phyloP scores from a whole-genome alignment of 92 coral and sea anemone species.

The Meandrina meandrites region DNA sequence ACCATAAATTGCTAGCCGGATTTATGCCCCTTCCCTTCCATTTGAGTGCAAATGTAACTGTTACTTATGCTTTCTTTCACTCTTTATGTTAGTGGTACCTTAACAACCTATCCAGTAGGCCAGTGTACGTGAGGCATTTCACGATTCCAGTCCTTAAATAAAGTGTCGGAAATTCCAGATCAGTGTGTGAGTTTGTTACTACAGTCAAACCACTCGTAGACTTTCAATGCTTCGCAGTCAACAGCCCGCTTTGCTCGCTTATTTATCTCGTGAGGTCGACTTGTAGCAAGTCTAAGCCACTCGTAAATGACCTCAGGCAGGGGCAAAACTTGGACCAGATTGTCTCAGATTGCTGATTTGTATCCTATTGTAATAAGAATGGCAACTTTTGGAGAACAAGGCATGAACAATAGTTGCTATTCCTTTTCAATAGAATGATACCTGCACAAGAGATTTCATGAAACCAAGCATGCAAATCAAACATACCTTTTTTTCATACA shows the following conservation, averaged over 20 bases:
- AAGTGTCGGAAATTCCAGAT: neutral
- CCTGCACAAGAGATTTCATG: neutral
- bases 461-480: neutral
- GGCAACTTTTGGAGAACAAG: too few species aligned
- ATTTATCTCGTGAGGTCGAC: too few species aligned
- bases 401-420: too few species aligned
- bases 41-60: neutral
- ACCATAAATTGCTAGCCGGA: neutral
- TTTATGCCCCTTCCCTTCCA: neutral
- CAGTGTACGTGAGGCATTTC: neutral
- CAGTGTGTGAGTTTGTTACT: neutral
- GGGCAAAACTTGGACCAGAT: too few species aligned
- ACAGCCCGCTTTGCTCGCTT: too few species aligned
- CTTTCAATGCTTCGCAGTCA: too few species aligned
- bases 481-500: neutral
- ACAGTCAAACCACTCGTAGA: neutral
- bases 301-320: neutral
- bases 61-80: neutral
- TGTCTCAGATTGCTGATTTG: too few species aligned
- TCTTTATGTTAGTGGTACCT: neutral
- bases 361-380: too few species aligned
- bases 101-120: neutral
- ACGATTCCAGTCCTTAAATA: neutral
- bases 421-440: too few species aligned
- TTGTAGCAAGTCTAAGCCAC: too few species aligned